Evolutionary conservation across 2,113 vertebrate species (phyloP).

Genomic region (Egretta garzetta): DNA sequence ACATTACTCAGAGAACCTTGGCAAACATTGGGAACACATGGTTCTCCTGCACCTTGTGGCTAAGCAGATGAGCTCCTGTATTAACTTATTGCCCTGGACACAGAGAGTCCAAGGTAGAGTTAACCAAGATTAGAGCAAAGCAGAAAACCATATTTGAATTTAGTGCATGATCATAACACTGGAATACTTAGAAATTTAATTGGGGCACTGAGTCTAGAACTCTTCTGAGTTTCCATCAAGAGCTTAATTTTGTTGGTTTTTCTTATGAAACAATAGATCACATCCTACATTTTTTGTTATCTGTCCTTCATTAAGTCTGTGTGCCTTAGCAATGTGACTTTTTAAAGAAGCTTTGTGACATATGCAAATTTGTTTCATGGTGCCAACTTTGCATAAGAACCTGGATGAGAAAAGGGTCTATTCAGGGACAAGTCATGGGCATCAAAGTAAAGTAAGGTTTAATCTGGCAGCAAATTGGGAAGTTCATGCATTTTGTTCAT

Average conservation of each 20-base stretch:
- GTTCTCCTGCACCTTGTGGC: background rate
- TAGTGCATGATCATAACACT: background rate
- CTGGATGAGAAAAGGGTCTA: background rate
- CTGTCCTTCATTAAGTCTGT: background rate
- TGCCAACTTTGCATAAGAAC: background rate
- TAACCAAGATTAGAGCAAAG: background rate
- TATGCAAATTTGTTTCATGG: background rate
- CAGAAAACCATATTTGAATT: background rate
- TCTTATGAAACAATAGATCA: background rate
- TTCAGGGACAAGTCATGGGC: background rate
- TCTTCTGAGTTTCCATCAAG: background rate
- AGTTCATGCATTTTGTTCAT: background rate
- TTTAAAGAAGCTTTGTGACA: background rate
- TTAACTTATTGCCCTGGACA: background rate
- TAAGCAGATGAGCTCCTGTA: background rate
- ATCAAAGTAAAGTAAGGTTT: background rate
- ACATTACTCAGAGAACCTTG: background rate
- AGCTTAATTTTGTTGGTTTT: background rate
- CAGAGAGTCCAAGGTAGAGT: background rate
- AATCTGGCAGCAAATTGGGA: constrained; percentile 19
- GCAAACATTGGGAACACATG: background rate
- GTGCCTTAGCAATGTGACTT: background rate
- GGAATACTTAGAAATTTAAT: background rate
- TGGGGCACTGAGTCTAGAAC: background rate
- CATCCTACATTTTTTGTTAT: background rate